phyloP scores from a whole-genome alignment of 1,140 invertebrate species.

The Drosophila punjabiensis region DNA sequence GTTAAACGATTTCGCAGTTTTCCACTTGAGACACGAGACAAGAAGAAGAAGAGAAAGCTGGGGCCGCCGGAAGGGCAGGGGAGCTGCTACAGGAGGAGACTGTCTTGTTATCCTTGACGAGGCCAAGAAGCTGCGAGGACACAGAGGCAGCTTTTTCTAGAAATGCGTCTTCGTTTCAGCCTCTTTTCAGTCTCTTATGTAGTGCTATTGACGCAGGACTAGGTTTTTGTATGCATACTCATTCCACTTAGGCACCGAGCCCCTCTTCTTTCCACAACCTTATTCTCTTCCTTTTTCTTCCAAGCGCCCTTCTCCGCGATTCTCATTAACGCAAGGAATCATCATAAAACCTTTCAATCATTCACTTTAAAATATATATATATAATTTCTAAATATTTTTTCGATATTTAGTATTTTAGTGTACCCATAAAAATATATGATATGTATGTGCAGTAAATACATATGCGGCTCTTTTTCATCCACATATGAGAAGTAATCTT shows the following conservation, averaged over 20 bases:
- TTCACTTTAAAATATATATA: neutral
- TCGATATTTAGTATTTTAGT: neutral
- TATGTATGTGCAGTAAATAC: neutral
- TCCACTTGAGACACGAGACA: slow-evolving; percentile 56
- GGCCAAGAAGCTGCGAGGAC: slow-evolving; percentile 52
- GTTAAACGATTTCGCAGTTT: slow-evolving; percentile 60
- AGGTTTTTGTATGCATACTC: slow-evolving; percentile 21
- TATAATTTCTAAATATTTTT: neutral
- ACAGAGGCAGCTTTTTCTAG: slow-evolving; percentile 14
- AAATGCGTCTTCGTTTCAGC: slow-evolving; percentile 2
- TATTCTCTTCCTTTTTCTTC: neutral
- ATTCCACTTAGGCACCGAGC: slow-evolving; percentile 3
- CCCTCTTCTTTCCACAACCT: neutral
- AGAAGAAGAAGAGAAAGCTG: slow-evolving; percentile 28
- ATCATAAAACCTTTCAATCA: slow-evolving; percentile 13
- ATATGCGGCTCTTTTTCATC: slow-evolving; percentile 29
- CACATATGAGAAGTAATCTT: slow-evolving; percentile 27
- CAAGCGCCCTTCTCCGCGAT: slow-evolving; percentile 17
- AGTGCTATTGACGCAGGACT: slow-evolving; percentile 44
- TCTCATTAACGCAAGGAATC: slow-evolving; percentile 42
- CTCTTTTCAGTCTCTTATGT: slow-evolving; percentile 14
- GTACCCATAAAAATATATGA: neutral
- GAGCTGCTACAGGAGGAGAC: slow-evolving; percentile 34
- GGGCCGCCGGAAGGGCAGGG: slow-evolving; percentile 5
- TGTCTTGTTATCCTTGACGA: slow-evolving; percentile 69